Conservation (phyloP, 2,888 invertebrate genomes). For the Cenopis cana region DNA sequence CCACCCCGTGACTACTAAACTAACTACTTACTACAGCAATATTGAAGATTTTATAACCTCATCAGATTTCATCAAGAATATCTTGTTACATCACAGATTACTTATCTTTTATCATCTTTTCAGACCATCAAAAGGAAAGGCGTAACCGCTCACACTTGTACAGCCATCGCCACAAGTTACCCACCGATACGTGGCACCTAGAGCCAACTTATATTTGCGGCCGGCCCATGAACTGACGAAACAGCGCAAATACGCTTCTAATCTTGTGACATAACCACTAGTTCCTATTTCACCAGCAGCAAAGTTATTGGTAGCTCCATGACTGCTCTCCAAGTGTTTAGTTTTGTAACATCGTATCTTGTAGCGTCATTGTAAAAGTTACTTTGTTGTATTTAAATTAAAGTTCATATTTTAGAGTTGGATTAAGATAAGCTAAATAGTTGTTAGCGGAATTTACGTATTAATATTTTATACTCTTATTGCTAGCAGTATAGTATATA, state of each 20-base stretch:
- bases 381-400: slow-evolving; percentile 1
- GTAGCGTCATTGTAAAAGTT: not conserved
- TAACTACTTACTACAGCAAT: too few species aligned
- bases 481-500: not conserved
- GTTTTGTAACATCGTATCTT: not conserved
- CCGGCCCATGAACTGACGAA: not conserved
- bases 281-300: slow-evolving; percentile 36
- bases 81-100: too few species aligned
- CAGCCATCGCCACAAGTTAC: not conserved
- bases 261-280: slow-evolving; percentile 19
- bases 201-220: slow-evolving; percentile 10
- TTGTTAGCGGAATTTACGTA: slow-evolving; percentile 6
- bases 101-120: not conserved
- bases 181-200: slow-evolving; percentile 7
- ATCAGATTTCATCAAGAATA: too few species aligned
- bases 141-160: not conserved
- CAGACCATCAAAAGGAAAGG: slow-evolving; percentile 23
- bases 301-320: slow-evolving; percentile 12
- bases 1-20: too few species aligned
- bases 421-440: not conserved
- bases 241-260: not conserved
- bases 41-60: too few species aligned
- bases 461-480: slow-evolving; percentile 7
- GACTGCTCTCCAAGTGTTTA: slow-evolving; percentile 7
- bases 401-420: slow-evolving; percentile 1